Percentiles rank a stretch among this genome's conserved stretches.
Evolutionary conservation across 2,888 invertebrate species (phyloP).

Genomic region (Cremastobaeus sp.): DNA sequence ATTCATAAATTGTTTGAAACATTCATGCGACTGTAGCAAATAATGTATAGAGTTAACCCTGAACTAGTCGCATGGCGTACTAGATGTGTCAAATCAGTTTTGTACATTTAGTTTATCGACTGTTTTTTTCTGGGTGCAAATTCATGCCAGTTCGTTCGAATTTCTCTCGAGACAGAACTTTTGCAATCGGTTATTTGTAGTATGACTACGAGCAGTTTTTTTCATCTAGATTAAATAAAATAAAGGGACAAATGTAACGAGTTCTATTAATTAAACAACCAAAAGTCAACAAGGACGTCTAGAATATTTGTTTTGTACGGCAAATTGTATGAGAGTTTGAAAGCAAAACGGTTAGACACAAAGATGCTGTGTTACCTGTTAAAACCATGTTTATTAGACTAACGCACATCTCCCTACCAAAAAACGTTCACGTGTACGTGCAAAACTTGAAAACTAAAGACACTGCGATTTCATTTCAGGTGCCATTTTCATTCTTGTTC

Average conservation of each 20-base stretch:
- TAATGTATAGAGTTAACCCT: conserved; percentile 44
- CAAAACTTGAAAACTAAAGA: conserved; percentile 9
- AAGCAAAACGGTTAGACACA: conserved; percentile 20
- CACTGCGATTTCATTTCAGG: conserved; percentile 59
- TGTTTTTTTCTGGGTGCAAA: conserved; percentile 19
- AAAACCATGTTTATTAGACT: conserved; percentile 22
- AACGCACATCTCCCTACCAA: conserved; percentile 30
- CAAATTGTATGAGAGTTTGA: conserved; percentile 7
- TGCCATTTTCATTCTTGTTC: conserved; percentile 60
- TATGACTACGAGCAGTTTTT: conserved; percentile 10
- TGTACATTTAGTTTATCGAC: conserved; percentile 23
- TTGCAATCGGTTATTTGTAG: conserved; percentile 11
- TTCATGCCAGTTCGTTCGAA: conserved; percentile 28
- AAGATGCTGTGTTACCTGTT: conserved; percentile 43
- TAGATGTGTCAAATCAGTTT: conserved; percentile 37
- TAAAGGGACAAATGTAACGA: neutral
- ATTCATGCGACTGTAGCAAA: conserved; percentile 33
- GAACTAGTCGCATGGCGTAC: conserved; percentile 41
- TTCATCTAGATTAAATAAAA: conserved; percentile 7
- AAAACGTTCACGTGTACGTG: conserved; percentile 14
- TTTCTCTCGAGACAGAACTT: conserved; percentile 9
- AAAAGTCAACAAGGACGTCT: conserved; percentile 37
- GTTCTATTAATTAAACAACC: neutral
- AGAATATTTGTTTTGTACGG: conserved; percentile 34
- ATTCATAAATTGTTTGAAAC: conserved; percentile 48